Evolutionary conservation across 2,113 vertebrate species (phyloP).

Genomic region (Cervus canadensis): DNA sequence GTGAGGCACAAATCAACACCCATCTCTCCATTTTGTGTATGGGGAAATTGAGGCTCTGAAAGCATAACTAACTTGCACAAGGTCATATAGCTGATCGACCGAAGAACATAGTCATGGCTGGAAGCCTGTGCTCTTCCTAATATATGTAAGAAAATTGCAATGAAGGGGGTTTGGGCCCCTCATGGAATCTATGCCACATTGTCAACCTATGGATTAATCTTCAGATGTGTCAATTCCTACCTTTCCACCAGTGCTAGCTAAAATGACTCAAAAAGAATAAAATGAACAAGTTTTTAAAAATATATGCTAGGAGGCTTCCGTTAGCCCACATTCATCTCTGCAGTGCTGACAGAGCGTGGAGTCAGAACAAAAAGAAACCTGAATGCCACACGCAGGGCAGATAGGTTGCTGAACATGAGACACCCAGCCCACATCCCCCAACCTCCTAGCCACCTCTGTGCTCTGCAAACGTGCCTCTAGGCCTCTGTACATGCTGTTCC

Average conservation of each 20-base stretch:
- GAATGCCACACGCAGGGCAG: rapidly evolving
- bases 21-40: not conserved
- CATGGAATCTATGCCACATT: rapidly evolving
- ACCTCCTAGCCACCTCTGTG: not conserved
- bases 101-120: not conserved
- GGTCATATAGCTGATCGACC: not conserved
- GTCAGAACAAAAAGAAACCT: not conserved
- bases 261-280: not conserved
- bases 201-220: not conserved
- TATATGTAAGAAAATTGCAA: not conserved
- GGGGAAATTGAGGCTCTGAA: not conserved
- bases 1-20: not conserved
- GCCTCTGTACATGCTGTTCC: not conserved
- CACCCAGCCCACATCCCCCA: rapidly evolving
- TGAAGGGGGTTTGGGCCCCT: rapidly evolving
- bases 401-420: not conserved
- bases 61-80: not conserved
- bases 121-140: too few relatives aligned
- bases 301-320: not conserved
- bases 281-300: not conserved
- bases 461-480: not conserved
- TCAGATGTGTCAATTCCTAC: not conserved
- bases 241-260: not conserved
- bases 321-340: not conserved
- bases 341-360: not conserved